Evolutionary conservation across 2,113 vertebrate species (phyloP).

Genomic region (Chloebia gouldiae): DNA sequence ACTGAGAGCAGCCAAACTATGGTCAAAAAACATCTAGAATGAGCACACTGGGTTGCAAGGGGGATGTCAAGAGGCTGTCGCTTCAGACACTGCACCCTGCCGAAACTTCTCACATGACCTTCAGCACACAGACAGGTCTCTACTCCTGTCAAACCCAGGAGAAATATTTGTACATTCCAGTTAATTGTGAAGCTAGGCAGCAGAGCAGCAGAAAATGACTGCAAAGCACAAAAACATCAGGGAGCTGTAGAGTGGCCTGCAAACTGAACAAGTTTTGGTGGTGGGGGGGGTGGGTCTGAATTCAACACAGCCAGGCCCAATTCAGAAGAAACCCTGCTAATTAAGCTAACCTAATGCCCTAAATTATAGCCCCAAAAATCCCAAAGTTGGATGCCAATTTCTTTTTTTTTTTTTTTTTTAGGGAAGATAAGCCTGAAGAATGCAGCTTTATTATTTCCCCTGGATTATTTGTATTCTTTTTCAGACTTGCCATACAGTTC

Average conservation of each 20-base stretch:
- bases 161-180: conserved; percentile 33
- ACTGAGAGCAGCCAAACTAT: conserved; percentile 24
- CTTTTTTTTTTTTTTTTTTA: neutral
- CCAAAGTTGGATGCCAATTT: neutral
- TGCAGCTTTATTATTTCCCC: neutral
- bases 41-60: conserved; percentile 31
- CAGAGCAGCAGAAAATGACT: neutral
- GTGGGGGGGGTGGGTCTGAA: too few species aligned
- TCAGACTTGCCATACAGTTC: neutral
- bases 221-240: conserved; percentile 33
- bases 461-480: neutral
- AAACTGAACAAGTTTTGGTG: neutral
- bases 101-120: conserved; percentile 53
- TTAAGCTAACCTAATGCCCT: neutral
- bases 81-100: conserved; percentile 58
- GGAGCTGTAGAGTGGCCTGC: neutral
- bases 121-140: conserved; percentile 50
- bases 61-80: conserved; percentile 53
- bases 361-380: neutral
- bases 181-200: conserved; percentile 49
- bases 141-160: conserved; percentile 44
- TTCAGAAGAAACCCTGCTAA: neutral
- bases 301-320: neutral
- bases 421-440: neutral
- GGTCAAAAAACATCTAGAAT: conserved; percentile 48